Conservation (phyloP, 1,140 invertebrate genomes). For the Oncopodura yosiiana region DNA sequence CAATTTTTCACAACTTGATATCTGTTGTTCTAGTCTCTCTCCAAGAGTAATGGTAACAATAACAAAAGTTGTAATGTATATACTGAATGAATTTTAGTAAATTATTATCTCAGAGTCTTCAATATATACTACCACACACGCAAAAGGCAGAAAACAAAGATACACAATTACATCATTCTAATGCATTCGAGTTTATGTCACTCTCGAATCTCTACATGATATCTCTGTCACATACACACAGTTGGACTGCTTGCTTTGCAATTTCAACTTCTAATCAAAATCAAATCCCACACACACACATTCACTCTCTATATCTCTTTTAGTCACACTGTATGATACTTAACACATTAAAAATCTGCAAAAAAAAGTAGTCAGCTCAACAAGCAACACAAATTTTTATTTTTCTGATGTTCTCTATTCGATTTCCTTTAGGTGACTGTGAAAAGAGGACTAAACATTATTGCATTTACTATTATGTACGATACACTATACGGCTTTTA, state of each 20-base stretch:
- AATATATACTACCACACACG: no score
- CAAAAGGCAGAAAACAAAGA: no score
- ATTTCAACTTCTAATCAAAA: not conserved
- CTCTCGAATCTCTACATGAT: no score
- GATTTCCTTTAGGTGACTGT: constrained; percentile 27
- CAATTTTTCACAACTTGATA: no score
- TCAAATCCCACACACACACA: not conserved
- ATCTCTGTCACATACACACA: no score
- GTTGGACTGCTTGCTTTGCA: constrained; percentile 5
- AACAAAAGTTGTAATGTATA: no score
- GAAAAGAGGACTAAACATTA: not conserved
- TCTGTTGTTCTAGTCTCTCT: no score
- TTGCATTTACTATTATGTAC: not conserved
- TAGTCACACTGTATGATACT: not conserved
- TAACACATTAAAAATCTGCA: not conserved
- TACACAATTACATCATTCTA: no score
- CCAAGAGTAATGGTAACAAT: no score
- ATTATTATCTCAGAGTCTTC: no score
- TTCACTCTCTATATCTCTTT: constrained; percentile 6
- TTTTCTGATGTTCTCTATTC: constrained; percentile 15
- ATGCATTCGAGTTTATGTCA: no score
- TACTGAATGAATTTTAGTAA: no score
- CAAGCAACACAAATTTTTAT: not conserved
- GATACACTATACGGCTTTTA: not conserved
- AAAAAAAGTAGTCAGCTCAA: not conserved